These are phyloP conservation scores for Bedellia somnulentella DNA, from an alignment of 2,888 invertebrate species.

Conservation along the genomic window DNA sequence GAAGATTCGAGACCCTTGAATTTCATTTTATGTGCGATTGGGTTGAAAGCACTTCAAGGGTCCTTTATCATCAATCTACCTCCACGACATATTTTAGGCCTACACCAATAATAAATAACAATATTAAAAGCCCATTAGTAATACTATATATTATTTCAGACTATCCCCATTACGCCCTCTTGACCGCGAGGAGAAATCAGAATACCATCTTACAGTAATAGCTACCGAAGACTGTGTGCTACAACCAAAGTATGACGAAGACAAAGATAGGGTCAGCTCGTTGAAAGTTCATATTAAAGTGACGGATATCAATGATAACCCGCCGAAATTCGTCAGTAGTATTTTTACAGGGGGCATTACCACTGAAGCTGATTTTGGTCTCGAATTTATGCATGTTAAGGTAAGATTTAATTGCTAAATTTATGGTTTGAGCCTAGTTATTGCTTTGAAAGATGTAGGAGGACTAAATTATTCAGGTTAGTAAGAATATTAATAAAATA, in stretches of 20 bases:
- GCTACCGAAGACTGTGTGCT: slow-evolving; percentile 82
- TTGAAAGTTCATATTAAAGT: slow-evolving; percentile 72
- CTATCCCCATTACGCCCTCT: slow-evolving; percentile 54
- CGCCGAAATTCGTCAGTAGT: slow-evolving; percentile 77
- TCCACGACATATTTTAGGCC: no score
- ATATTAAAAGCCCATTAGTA: no score
- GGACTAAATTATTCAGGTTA: no score
- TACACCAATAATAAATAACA: no score
- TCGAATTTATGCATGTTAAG: slow-evolving; percentile 81
- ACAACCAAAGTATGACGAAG: slow-evolving; percentile 57
- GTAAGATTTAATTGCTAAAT: slow-evolving; percentile 32
- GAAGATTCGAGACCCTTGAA: neutral
- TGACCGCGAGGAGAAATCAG: slow-evolving; percentile 72
- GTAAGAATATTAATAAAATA: no score
- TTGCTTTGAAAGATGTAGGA: neutral
- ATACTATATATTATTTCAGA: slow-evolving; percentile 17
- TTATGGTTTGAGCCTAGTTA: no score
- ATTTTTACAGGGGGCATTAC: slow-evolving; percentile 94
- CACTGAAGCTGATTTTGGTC: slow-evolving; percentile 89
- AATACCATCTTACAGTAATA: slow-evolving; percentile 72
- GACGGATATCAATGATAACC: slow-evolving; percentile 88
- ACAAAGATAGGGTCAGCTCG: slow-evolving; percentile 69
- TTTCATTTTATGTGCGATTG: neutral
- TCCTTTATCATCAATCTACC: neutral
- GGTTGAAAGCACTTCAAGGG: neutral